phyloP scores from a whole-genome alignment of 2,113 vertebrate species.

The Leiothrix lutea region DNA sequence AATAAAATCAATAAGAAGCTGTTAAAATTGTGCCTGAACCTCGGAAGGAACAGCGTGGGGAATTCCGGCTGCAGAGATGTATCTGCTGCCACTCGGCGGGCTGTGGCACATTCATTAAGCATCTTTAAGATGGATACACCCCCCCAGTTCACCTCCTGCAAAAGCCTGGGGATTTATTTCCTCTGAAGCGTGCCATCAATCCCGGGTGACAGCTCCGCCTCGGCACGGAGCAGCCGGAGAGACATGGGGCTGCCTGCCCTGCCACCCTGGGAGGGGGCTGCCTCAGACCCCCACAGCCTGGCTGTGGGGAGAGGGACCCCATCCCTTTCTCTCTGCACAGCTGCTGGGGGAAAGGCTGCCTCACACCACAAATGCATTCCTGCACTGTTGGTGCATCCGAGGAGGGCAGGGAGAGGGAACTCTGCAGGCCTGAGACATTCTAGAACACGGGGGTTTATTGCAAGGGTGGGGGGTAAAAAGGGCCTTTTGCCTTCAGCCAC shows the following conservation, averaged over 20 bases:
- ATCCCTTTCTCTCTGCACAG: rapidly evolving
- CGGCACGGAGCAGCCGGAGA: not conserved
- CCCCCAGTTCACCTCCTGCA: conserved; percentile 56
- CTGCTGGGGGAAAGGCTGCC: rapidly evolving
- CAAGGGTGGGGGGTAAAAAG: too few relatives aligned
- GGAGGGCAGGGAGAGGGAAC: too few relatives aligned
- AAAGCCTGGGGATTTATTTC: conserved; percentile 66
- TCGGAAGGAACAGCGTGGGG: not conserved
- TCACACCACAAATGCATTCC: rapidly evolving
- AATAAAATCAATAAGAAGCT: conserved; percentile 49
- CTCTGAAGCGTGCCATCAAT: conserved; percentile 57
- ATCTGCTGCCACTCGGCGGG: not conserved
- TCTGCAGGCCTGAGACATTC: too few relatives aligned
- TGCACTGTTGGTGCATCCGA: too few relatives aligned
- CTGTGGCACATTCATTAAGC: conserved; percentile 63
- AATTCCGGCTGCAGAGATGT: conserved; percentile 36
- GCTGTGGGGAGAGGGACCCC: not conserved
- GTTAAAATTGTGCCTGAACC: conserved; percentile 34
- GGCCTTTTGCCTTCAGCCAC: too few relatives aligned
- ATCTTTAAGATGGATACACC: conserved; percentile 67
- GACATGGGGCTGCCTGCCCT: not conserved
- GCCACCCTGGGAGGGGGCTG: not conserved
- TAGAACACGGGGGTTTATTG: too few relatives aligned
- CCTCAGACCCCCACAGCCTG: rapidly evolving
- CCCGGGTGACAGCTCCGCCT: not conserved